Conservation (phyloP, 2,113 vertebrate genomes). For the Tragelaphus scriptus region DNA sequence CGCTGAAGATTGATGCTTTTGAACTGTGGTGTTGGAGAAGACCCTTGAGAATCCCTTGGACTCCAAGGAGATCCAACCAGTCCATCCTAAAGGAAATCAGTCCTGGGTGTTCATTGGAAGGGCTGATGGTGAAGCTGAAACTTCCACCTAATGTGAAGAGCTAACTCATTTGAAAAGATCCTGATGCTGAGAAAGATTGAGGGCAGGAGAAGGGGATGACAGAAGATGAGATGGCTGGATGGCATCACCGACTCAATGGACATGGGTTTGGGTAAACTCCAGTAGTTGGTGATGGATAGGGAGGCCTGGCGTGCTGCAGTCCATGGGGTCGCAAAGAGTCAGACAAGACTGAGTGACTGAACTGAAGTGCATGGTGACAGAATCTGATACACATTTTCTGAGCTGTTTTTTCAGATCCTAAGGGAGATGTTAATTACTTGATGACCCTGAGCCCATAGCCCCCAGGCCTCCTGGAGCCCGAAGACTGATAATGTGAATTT, state of each 20-base stretch:
- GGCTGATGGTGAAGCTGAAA: neutral
- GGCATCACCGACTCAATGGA: neutral
- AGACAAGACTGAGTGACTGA: fast-evolving
- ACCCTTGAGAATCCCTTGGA: neutral
- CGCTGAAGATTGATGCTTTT: fast-evolving
- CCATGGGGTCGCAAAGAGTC: neutral
- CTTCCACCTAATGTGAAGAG: neutral
- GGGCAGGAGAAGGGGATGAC: neutral
- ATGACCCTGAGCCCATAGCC: neutral
- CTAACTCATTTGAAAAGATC: neutral
- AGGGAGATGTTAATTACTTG: neutral
- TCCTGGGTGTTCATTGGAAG: neutral
- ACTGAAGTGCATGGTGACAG: neutral
- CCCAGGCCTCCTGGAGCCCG: neutral
- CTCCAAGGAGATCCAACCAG: neutral
- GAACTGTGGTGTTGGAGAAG: neutral
- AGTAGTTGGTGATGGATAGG: neutral
- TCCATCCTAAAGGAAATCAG: too few relatives aligned
- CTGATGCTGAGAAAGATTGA: neutral
- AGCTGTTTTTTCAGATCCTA: neutral
- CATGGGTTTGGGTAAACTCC: neutral
- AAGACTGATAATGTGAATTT: neutral
- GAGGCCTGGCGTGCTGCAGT: neutral
- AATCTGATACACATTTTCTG: neutral
- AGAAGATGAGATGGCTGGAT: neutral